Conservation (phyloP, 2,888 invertebrate genomes). For the Eilema depressum region DNA sequence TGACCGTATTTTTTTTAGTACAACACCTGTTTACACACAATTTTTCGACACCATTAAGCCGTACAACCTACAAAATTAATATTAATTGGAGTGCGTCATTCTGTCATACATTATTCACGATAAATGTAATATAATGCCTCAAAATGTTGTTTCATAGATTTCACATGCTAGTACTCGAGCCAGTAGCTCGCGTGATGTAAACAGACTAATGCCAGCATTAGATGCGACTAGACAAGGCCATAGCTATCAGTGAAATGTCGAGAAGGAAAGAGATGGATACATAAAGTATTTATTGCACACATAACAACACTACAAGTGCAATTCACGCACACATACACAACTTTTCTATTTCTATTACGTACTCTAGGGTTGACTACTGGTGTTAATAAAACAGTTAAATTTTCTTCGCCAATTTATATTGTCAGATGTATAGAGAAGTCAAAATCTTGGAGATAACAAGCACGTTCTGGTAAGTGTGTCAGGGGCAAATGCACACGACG, state of each 20-base stretch:
- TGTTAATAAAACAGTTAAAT: slow-evolving; percentile 64
- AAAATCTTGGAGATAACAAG: slow-evolving; percentile 50
- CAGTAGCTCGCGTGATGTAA: slow-evolving; percentile 70
- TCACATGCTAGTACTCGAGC: slow-evolving; percentile 47
- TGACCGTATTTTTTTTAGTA: slow-evolving; percentile 61
- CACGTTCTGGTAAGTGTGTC: slow-evolving; percentile 50
- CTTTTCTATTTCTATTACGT: slow-evolving; percentile 85
- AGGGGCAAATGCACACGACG: slow-evolving; percentile 40
- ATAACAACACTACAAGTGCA: slow-evolving; percentile 81
- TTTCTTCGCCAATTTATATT: slow-evolving; percentile 49
- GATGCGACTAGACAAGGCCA: slow-evolving; percentile 87
- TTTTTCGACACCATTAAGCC: slow-evolving; percentile 54
- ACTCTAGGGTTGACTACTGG: slow-evolving; percentile 73
- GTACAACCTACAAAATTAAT: slow-evolving; percentile 63
- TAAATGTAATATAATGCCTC: background rate
- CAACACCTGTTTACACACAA: slow-evolving; percentile 71
- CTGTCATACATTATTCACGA: slow-evolving; percentile 19
- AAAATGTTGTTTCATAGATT: slow-evolving; percentile 10
- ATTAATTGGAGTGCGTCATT: slow-evolving; percentile 45
- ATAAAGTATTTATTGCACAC: slow-evolving; percentile 85
- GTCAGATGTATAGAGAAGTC: slow-evolving; percentile 38
- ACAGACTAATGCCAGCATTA: slow-evolving; percentile 85
- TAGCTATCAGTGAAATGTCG: slow-evolving; percentile 87
- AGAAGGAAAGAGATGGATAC: slow-evolving; percentile 85
- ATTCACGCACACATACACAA: slow-evolving; percentile 74